phyloP scores from a whole-genome alignment of 1,140 invertebrate genomes.

The Paraescarpia echinospica region DNA sequence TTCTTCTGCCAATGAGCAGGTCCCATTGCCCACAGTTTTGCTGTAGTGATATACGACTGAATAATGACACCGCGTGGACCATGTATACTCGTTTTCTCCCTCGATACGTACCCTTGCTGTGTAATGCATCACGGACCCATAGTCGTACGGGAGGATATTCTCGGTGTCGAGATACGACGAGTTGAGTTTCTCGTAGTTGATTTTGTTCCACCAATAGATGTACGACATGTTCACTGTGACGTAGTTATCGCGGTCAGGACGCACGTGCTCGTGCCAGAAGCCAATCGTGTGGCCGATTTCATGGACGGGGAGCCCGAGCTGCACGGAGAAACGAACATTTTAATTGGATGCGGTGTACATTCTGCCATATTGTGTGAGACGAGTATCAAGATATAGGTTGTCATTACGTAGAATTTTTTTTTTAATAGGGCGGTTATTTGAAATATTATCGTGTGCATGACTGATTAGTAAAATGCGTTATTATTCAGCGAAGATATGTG shows the following conservation, averaged over 20 bases:
- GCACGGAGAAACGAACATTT: neutral
- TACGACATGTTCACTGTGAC: conserved; percentile 36
- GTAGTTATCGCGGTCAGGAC: conserved; percentile 50
- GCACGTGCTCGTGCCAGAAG: conserved; percentile 57
- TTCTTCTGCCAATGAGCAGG: neutral
- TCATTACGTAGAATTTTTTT: too few relatives aligned
- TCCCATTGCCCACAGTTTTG: conserved; percentile 32
- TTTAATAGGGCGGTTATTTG: too few relatives aligned
- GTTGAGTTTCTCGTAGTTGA: neutral
- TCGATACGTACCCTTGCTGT: conserved; percentile 39
- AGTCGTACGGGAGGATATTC: conserved; percentile 44
- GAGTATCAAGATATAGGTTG: neutral
- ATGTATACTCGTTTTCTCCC: neutral
- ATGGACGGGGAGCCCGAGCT: conserved; percentile 35
- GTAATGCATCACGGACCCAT: conserved; percentile 54
- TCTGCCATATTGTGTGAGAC: too few relatives aligned
- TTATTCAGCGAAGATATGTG: neutral
- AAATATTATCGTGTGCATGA: neutral
- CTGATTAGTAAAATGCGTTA: neutral
- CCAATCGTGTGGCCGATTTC: conserved; percentile 54
- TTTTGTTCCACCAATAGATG: neutral
- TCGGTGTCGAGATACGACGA: neutral
- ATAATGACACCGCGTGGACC: neutral
- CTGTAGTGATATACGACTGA: conserved; percentile 25
- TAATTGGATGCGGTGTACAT: neutral